Base-by-base conservation (phyloP, 2,797 vertebrate genomes). In the Enteromius unitaeniatus region DNA sequence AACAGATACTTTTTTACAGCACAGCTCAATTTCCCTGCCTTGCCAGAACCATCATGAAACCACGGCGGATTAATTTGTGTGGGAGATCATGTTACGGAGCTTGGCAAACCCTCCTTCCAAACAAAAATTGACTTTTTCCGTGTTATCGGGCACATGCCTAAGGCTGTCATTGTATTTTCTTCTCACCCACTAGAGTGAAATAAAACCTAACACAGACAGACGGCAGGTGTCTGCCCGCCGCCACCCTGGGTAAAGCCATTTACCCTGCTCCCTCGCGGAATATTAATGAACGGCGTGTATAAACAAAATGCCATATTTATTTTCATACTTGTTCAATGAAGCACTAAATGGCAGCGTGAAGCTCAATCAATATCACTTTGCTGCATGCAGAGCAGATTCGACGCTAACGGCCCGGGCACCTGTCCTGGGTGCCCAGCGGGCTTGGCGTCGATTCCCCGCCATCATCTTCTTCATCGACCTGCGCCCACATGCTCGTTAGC, bases 291-390 rank as follows among this genome's bases (percentile, higher is more conserved):
- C 85, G 86, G 53, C 58, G 14, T 87, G 78, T 74, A 88, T 70
- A 86, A 90, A 90, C 91, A 92, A 94, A 94, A 92, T 89, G 89
- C 90, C 90, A 87, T 93, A 94, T 94, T 94, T 92, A 93, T 95
- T 88, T 88, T 93, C 91, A 93, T 92, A 93, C 91, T 91, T 91
- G 91, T 88, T 92, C 90, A 89, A 70, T 92, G 91, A 93, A 93
- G 91, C 93, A 80, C 85, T 88, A 90, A 85, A 87, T 87, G 87
- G 87, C 76, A 83, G 58, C 62, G 86, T 78, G 34, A 88, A 87
- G 89, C 88, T 89, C 92, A 89, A 95, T 94, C 93, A 93, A 94
- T 95, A 94, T 93, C 93, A 93, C 92, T 94, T 93, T 93, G 88
- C 83, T 82, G 86, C 85, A 60, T 85, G 89, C 73, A 75, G 86